Evolutionary conservation across 2,888 invertebrate genomes (phyloP).

Genomic region (Phengaris arion): DNA sequence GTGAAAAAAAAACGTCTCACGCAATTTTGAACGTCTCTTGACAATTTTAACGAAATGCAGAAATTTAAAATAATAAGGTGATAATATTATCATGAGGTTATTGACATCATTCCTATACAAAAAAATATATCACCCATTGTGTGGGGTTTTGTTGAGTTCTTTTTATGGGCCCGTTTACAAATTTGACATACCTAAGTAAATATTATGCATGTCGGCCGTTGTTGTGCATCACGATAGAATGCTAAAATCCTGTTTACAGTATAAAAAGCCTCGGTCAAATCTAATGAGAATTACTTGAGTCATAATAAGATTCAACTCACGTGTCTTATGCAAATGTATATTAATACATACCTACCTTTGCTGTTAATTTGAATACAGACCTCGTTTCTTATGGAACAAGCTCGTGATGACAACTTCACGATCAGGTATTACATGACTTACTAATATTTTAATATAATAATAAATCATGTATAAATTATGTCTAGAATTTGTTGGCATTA

Average conservation of each 20-base stretch:
- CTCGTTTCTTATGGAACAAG: not conserved
- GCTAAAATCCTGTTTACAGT: not conserved
- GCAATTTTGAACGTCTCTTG: too few relatives aligned
- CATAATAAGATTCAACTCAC: not conserved
- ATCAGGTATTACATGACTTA: not conserved
- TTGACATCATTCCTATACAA: not conserved
- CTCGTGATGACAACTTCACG: not conserved
- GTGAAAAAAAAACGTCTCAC: too few relatives aligned
- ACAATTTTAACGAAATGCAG: too few relatives aligned
- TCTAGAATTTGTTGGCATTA: too few relatives aligned
- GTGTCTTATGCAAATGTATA: not conserved
- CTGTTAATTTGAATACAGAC: conserved; percentile 7
- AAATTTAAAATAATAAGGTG: not conserved
- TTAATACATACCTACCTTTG: not conserved
- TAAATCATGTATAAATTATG: not conserved
- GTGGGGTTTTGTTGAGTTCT: too few relatives aligned
- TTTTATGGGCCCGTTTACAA: too few relatives aligned
- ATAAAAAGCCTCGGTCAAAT: not conserved
- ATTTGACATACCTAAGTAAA: too few relatives aligned
- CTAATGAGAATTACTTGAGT: not conserved
- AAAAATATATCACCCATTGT: too few relatives aligned
- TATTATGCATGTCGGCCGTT: too few relatives aligned
- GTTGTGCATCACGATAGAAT: too few relatives aligned
- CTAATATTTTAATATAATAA: not conserved
- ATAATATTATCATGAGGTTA: not conserved